Evolutionary conservation across 2,888 invertebrate species (phyloP).

Genomic region (Anorthoa munda): DNA sequence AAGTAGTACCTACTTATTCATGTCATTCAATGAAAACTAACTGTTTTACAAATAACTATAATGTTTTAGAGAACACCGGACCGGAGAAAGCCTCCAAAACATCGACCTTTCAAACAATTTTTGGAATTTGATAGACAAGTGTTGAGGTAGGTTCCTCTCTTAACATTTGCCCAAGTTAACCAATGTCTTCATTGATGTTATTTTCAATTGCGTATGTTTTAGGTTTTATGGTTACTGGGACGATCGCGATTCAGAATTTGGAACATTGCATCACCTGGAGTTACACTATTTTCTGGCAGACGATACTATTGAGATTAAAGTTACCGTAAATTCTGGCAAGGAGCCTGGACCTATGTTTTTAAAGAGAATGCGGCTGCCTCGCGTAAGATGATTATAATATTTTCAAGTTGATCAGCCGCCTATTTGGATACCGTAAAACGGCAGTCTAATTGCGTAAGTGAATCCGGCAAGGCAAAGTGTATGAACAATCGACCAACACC

Average conservation of each 20-base stretch:
- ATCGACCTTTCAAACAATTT: constrained; percentile 94
- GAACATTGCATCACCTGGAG: constrained; percentile 94
- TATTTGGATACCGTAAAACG: too few species aligned
- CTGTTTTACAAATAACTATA: background rate
- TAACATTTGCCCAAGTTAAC: background rate
- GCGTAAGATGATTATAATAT: constrained; percentile 85
- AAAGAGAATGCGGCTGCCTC: constrained; percentile 94
- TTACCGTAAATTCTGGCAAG: constrained; percentile 93
- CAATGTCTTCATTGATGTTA: background rate
- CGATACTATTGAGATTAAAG: constrained; percentile 97
- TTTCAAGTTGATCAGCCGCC: too few species aligned
- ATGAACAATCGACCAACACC: too few species aligned
- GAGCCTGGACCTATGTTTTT: constrained; percentile 94
- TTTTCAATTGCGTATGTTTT: constrained; percentile 15
- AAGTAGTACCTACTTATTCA: constrained; percentile 28
- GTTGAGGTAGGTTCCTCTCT: constrained; percentile 77
- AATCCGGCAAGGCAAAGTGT: too few species aligned
- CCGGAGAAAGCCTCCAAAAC: constrained; percentile 82
- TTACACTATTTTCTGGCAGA: constrained; percentile 96
- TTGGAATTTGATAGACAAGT: constrained; percentile 95
- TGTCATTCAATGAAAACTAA: background rate
- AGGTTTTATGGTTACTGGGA: constrained; percentile 98
- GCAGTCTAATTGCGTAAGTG: too few species aligned
- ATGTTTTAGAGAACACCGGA: constrained; percentile 79
- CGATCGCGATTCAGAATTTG: constrained; percentile 94